Evolutionary conservation across 2,113 vertebrate species (phyloP), one percentile per base, ranked within the genome.

Genomic region (Mola mola): DNA sequence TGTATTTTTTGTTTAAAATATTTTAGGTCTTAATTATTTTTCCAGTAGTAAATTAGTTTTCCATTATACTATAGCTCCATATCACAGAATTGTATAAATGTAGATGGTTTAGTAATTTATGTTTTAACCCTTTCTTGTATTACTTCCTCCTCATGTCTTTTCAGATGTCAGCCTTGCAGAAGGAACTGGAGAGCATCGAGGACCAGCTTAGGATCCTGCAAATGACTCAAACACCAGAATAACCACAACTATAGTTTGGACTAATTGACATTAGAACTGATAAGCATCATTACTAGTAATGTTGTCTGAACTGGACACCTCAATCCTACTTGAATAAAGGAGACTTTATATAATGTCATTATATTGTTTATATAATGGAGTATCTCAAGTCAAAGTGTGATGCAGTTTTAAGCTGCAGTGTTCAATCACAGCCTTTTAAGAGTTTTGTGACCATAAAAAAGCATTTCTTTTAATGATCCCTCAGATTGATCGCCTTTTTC

Each of bases 141-240:
- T 11, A n/a, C 6, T 28, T 20, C 6, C 40, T 16, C 43, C 44
- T 9, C 1, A 9, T 41, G 5, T 76, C 43, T 28, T 10, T 64
- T 34, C 61, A 93, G 92, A 79, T 89, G 49, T 75, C 73, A 16
- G 75, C 80, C 3, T 7, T 92, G 76, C 58, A 87, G 68, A 74
- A 86, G 64, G 90, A 93, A 2, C 41, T 93, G 61, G 76, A 84
- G 71, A 86, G 66, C 28, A 85, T 84, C 10, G 87, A 91, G 33
- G 85, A 90, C 2, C 91, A 91, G 61, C 78, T 92, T 31, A 53
- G 41, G 12, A 20, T 53, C 25, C 66, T 91, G 58, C 62, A 80
- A 17, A 17, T 62, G 37, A 63, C 36, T 11, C 42, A 55, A 8
- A 42, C n/a, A 36, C 4, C 25, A 69, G 29, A 71, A 41, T 63